Evolutionary conservation across 2,797 vertebrate species (phyloP), one percentile per base, ranked within the genome.

Genomic region (Coracias cyanogaster): DNA sequence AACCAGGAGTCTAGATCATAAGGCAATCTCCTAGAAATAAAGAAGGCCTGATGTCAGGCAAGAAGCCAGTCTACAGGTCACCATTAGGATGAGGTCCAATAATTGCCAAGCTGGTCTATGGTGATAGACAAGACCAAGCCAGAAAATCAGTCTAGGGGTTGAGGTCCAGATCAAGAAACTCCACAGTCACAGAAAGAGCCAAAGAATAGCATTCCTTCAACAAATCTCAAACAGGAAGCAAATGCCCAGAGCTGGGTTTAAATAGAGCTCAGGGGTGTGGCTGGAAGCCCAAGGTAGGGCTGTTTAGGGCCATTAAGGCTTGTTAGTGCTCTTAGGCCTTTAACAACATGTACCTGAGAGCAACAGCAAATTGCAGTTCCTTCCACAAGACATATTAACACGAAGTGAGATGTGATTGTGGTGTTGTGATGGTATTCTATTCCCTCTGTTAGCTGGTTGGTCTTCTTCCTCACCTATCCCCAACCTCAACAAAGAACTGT

Each of bases 181-280:
- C 10, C 8, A 24, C 2, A 51, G 17, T 4, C 15, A 46, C 0
- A 7, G 3, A 25, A 3, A 79, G 0, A 33, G 2, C 8, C 1
- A 0, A 48, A 60, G 1, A 65, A 0, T 7, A 80, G 0, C 0
- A 3, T 3, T 12, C 3, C 3, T 13, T 6, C 10, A 12, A 14
- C 7, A 46, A 57, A 66, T 0, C 5, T 46, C 22, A 48, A 61
- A 51, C 0, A 41, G 0, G 0, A 1, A 29, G 0, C 0, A 0
- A 45, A 3, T 0, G 0, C 4, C 3, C 8, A 35, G 5, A 58
- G 4, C 20, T 85, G 21, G 4, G 3, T 33, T 85, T 80, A 69
- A 69, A 35, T 66, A 82, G 3, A 17, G 18, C 49, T 74, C 28
- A 15, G 5, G 26, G 9, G 29, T 13, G 24, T 66, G 24, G 22